Base-by-base conservation (phyloP, 2,797 vertebrate species). In the Yasuhikotakia modesta region DNA sequence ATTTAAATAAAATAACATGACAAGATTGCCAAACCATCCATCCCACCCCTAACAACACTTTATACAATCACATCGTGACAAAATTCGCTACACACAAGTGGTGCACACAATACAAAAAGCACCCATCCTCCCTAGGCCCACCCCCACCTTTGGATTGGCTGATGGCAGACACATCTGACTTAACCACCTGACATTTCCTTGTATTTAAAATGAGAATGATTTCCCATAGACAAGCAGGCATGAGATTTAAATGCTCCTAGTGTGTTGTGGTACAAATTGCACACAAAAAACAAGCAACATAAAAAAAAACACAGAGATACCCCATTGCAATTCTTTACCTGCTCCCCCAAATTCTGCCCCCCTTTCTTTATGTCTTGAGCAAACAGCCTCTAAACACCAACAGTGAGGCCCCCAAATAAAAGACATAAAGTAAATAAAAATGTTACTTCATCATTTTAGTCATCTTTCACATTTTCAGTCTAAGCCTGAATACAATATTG, bases 41-140 rank as follows among this genome's bases (percentile, higher is more conserved):
- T 63, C 13, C 55, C 46, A 24, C 53, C 82, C 79, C 66, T 32
- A 79, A 76, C 85, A 64, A 8, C 86, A 89, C 90, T 86, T 86
- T 86, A 86, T 90, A 92, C 90, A 92, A 92, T 92, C 90, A 89
- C 91, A 91, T 89, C 87, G 89, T 90, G 91, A 91, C 88, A 88
- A 90, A 73, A 22, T 50, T 30, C 11, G 89, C 86, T 70, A 85
- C 89, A 90, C 89, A 88, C 89, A 86, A 87, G 87, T 90, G 91
- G 91, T 91, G 90, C 88, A 87, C 82, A 86, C 87, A 87, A 89
- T 91, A 91, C 88, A 39, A 39, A 39, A 39, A 87, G 83, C 70
- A 84, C 76, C 81, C 85, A 63, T 22, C 67, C 43, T 81, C 19
- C 74, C 60, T 80, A 13, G 7, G 39, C 39, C 39, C 39, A 17